Evolutionary conservation across 2,113 vertebrate genomes (phyloP).

Genomic region (Sigmodon hispidus): DNA sequence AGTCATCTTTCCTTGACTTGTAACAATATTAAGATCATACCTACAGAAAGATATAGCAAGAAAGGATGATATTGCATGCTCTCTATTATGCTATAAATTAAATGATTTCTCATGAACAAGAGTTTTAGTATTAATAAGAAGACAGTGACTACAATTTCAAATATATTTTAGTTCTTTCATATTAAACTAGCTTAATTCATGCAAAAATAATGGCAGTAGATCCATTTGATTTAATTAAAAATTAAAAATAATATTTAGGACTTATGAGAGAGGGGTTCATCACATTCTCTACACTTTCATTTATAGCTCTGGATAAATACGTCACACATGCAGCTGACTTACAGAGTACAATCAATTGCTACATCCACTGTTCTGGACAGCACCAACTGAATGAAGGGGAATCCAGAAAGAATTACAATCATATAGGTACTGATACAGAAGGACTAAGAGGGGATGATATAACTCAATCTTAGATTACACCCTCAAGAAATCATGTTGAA

Average conservation of each 20-base stretch:
- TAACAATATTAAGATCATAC: neutral
- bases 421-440: constrained; percentile 73
- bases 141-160: neutral
- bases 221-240: neutral
- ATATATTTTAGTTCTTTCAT: neutral
- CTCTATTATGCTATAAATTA: constrained; percentile 13
- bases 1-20: neutral
- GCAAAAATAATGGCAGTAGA: neutral
- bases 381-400: constrained; percentile 81
- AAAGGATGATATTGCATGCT: neutral
- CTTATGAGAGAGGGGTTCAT: neutral
- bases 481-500: constrained; percentile 87
- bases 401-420: constrained; percentile 82
- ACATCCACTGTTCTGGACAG: constrained; percentile 73
- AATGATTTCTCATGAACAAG: constrained; percentile 7
- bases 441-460: constrained; percentile 76
- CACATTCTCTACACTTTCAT: neutral
- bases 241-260: neutral
- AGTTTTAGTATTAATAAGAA: constrained; percentile 4
- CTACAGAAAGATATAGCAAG: neutral
- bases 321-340: constrained; percentile 64
- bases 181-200: neutral
- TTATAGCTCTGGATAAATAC: constrained; percentile 60
- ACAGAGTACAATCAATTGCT: constrained; percentile 78
- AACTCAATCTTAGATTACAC: constrained; percentile 85